These are phyloP conservation scores for Lagorchestes hirsutus DNA, from an alignment of 2,797 vertebrate species.

Conservation along the genomic window DNA sequence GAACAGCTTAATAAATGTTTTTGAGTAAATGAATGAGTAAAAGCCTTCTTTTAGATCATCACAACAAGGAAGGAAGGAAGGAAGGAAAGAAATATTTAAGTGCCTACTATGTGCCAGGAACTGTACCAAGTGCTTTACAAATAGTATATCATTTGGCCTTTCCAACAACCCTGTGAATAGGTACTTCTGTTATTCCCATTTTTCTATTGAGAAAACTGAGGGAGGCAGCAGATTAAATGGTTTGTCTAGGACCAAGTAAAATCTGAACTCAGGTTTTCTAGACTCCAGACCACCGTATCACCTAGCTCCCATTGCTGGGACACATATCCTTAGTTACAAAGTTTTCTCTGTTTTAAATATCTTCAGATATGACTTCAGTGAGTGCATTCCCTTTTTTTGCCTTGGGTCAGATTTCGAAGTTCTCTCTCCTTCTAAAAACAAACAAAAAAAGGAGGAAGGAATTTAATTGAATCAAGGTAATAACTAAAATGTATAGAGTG, in stretches of 20 bases:
- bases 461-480: not conserved
- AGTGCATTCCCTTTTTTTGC: slow-evolving; percentile 28
- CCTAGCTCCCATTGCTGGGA: not conserved
- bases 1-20: not conserved
- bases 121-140: not conserved
- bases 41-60: not conserved
- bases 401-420: not conserved
- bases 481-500: not conserved
- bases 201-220: not conserved
- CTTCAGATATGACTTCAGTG: slow-evolving; percentile 51
- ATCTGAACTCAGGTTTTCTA: not conserved
- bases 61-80: not conserved
- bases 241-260: not conserved
- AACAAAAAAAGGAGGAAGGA: not conserved
- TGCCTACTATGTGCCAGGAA: not conserved
- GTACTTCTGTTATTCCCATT: not conserved
- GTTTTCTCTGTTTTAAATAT: slow-evolving; percentile 65
- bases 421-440: slow-evolving; percentile 1
- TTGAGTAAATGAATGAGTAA: not conserved
- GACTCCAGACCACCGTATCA: not conserved
- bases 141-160: not conserved
- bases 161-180: not conserved
- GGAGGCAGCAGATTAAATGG: not conserved
- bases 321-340: not conserved
- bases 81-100: not conserved